phyloP scores from a whole-genome alignment of 1,140 invertebrate species.

The Polypedilum pembai region DNA sequence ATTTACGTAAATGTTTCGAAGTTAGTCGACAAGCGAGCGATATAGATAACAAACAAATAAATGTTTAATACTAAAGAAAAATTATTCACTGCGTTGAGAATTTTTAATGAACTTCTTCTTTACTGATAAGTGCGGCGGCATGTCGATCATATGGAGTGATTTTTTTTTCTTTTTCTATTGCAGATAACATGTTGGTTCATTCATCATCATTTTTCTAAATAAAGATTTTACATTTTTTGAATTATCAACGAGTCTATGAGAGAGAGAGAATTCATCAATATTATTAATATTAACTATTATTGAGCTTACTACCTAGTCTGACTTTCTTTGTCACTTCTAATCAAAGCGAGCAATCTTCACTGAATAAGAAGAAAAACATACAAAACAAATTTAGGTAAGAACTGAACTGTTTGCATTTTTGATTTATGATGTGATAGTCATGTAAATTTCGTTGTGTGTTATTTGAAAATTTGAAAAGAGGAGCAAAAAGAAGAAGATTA shows the following conservation, averaged over 20 bases:
- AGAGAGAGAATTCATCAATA: too few species aligned
- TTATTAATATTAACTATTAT: too few species aligned
- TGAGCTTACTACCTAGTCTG: too few species aligned
- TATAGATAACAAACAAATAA: constrained; percentile 19
- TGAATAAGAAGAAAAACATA: too few species aligned
- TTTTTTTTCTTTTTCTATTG: neutral
- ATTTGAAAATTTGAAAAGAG: neutral
- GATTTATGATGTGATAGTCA: constrained; percentile 12
- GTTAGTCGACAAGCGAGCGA: neutral
- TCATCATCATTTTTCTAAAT: neutral
- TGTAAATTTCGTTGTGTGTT: neutral
- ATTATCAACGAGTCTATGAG: too few species aligned
- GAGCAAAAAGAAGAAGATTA: neutral
- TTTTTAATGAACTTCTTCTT: neutral
- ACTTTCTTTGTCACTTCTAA: too few species aligned
- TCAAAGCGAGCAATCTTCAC: too few species aligned
- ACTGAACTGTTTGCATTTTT: neutral
- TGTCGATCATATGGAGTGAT: neutral
- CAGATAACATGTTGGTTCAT: neutral
- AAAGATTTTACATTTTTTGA: too few species aligned
- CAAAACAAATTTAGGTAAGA: neutral
- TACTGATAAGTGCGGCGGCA: neutral
- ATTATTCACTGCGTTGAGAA: neutral
- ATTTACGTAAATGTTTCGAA: neutral
- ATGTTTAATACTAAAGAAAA: neutral